phyloP scores from a whole-genome alignment of 2,797 vertebrate genomes.

The Sarcoramphus papa region DNA sequence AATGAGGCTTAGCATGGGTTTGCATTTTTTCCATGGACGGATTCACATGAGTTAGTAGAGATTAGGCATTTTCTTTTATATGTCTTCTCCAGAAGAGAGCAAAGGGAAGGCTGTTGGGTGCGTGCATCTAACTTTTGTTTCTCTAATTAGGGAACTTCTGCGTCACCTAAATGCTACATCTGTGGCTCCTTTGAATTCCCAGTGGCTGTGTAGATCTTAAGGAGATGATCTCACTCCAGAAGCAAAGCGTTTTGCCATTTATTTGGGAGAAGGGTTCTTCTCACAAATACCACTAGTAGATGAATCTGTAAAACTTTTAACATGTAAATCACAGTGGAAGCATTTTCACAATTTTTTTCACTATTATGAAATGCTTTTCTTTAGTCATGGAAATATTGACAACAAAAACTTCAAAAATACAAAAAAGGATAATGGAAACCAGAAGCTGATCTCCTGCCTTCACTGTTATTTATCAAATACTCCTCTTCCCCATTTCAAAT shows the following conservation, averaged over 20 bases:
- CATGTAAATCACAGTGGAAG: neutral
- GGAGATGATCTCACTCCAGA: neutral
- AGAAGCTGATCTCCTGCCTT: neutral
- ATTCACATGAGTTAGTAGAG: constrained; percentile 3
- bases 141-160: neutral
- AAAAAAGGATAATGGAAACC: neutral
- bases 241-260: neutral
- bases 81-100: neutral
- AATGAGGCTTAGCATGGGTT: neutral
- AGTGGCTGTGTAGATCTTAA: neutral
- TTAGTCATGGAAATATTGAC: neutral
- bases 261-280: neutral
- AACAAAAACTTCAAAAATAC: neutral
- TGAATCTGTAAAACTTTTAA: neutral
- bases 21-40: neutral
- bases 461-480: neutral
- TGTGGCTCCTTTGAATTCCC: neutral
- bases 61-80: neutral
- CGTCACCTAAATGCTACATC: neutral
- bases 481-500: neutral
- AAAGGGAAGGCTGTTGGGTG: neutral
- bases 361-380: neutral
- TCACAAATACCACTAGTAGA: neutral
- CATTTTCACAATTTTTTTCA: neutral
- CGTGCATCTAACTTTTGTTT: neutral